Base-by-base conservation (phyloP, 2,888 invertebrate genomes). In the Cerastis leucographa region DNA sequence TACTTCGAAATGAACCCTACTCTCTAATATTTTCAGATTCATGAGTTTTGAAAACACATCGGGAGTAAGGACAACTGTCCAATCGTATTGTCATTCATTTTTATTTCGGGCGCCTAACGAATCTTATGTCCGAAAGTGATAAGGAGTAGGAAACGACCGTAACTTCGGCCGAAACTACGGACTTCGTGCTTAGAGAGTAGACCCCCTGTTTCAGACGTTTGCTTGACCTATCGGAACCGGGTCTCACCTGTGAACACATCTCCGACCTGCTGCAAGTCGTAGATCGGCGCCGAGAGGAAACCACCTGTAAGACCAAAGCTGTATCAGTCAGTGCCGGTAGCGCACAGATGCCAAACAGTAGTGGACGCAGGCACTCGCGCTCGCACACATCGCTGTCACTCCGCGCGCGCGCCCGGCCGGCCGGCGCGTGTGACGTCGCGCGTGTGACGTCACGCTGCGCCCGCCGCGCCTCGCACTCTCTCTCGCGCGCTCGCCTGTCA, bases 201-300 rank as follows among this genome's bases (percentile, higher is more conserved):
- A n/a, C n/a, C n/a, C n/a, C 17, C 17, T 29, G 17, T 59, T 59
- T 59, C 25, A 17, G 25, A 56, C 56, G 4, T 59, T 59, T 0
- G 59, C 29, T 17, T 29, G 59, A 59, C 61, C 29, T 61, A 19
- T 29, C 19, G 19, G 29, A 35, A 19, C 35, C 35, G 61, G 9
- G 29, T 64, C 93, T 95, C 95, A 98, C 98, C 98, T 91, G 98
- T 97, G 95, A 98, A 97, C 87, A 99, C 98, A 94, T 98, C 98
- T 87, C 99, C 99, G 87, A 97, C 97, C 96, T 99, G 99, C 92
- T 98, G 97, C 93, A 99, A 97, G 97, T 99, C 98, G 97, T 98
- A 98, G 94, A 98, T 97, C 90, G 98, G 98, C 92, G 97, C 97
- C 90, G 97, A 97, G 92, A 97, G 97, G 96, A 97, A 97, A 84